phyloP scores from a whole-genome alignment of 1,140 invertebrate genomes.

The Bombus picipes region DNA sequence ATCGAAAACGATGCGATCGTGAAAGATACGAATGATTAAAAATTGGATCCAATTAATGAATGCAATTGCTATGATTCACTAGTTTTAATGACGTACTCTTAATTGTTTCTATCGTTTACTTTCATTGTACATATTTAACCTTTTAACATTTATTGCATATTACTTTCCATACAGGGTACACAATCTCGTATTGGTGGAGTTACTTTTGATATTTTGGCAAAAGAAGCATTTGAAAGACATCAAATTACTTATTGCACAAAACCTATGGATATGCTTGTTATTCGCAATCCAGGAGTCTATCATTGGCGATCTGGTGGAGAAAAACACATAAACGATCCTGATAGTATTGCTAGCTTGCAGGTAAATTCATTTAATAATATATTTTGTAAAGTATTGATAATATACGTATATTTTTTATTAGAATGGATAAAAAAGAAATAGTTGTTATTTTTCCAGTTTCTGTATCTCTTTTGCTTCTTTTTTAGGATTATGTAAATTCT shows the following conservation, averaged over 20 bases:
- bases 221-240: constrained; percentile 94
- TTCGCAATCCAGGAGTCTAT: constrained; percentile 97
- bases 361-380: constrained; percentile 77
- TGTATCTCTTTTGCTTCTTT: no score
- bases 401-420: no score
- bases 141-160: not conserved
- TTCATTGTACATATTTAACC: not conserved
- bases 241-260: constrained; percentile 89
- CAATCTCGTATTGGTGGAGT: constrained; percentile 97
- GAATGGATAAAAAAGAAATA: not conserved
- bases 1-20: not conserved
- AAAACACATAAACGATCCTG: constrained; percentile 98
- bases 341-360: constrained; percentile 96
- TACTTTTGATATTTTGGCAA: constrained; percentile 93
- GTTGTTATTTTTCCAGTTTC: not conserved
- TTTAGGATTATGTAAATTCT: constrained; percentile 90
- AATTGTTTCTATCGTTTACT: not conserved
- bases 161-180: constrained; percentile 86
- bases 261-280: constrained; percentile 89
- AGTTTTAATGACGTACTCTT: constrained; percentile 56
- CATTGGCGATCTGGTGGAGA: constrained; percentile 99
- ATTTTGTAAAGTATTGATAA: not conserved
- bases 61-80: constrained; percentile 62
- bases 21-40: constrained; percentile 66
- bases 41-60: constrained; percentile 77